Percentiles rank a stretch among this genome's conserved stretches.
phyloP scores from a whole-genome alignment of 2,888 invertebrate species.

The Brenthis ino region DNA sequence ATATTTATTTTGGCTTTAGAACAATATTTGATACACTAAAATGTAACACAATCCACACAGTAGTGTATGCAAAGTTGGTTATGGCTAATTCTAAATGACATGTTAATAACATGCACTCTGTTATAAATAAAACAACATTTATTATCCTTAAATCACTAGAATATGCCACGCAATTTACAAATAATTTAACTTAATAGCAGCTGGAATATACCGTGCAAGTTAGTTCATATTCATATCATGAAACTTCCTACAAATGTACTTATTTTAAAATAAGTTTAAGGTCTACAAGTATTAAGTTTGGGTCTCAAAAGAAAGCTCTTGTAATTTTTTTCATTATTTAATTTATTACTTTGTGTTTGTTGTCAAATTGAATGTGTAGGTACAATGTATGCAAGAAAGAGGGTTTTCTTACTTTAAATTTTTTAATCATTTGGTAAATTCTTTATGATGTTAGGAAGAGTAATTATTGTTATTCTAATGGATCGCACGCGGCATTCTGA shows the following conservation, averaged over 20 bases:
- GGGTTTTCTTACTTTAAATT: constrained; percentile 33
- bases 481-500: constrained; percentile 73
- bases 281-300: too few species aligned
- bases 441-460: constrained; percentile 64
- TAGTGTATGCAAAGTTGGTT: background rate
- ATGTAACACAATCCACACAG: constrained; percentile 10
- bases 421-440: constrained; percentile 45
- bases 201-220: too few species aligned
- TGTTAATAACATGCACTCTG: too few species aligned
- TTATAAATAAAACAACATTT: background rate
- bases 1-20: constrained; percentile 49
- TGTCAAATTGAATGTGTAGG: background rate
- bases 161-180: too few species aligned
- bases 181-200: too few species aligned
- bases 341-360: too few species aligned
- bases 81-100: background rate
- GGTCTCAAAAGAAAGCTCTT: too few species aligned
- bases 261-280: too few species aligned
- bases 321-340: too few species aligned
- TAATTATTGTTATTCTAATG: constrained; percentile 81
- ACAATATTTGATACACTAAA: constrained; percentile 38
- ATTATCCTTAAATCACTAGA: too few species aligned
- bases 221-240: too few species aligned
- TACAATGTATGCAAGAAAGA: background rate
- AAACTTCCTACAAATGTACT: too few species aligned